phyloP scores from a whole-genome alignment of 2,888 invertebrate species.

The Beris chalybata region DNA sequence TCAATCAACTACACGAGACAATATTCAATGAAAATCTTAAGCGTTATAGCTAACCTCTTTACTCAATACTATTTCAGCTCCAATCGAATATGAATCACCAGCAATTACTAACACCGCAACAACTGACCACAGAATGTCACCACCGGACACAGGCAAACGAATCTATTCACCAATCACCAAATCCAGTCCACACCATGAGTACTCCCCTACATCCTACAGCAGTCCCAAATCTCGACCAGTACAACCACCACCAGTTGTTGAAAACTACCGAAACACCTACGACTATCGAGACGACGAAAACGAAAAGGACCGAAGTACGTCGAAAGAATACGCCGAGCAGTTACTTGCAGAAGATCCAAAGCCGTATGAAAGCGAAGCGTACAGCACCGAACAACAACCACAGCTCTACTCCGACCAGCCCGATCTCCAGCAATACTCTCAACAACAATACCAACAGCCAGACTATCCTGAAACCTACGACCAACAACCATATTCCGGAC shows the following conservation, averaged over 20 bases:
- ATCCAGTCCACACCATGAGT: slow-evolving; percentile 42
- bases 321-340: slow-evolving; percentile 37
- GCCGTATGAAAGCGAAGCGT: slow-evolving; percentile 37
- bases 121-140: slow-evolving; percentile 32
- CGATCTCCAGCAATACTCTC: slow-evolving; percentile 37
- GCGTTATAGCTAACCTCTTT: no score
- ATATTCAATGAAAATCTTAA: no score
- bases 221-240: slow-evolving; percentile 35
- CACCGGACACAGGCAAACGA: slow-evolving; percentile 25
- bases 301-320: slow-evolving; percentile 55
- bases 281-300: slow-evolving; percentile 54
- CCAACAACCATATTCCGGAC: slow-evolving; percentile 41
- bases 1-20: no score
- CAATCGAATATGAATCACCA: slow-evolving; percentile 55
- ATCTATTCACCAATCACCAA: slow-evolving; percentile 43
- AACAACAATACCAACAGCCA: slow-evolving; percentile 30
- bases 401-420: slow-evolving; percentile 37
- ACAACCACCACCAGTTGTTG: slow-evolving; percentile 22
- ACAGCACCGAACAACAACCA: slow-evolving; percentile 35
- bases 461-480: slow-evolving; percentile 48
- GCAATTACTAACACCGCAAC: slow-evolving; percentile 46
- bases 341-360: slow-evolving; percentile 35
- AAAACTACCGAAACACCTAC: slow-evolving; percentile 37
- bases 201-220: slow-evolving; percentile 41
- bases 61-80: slow-evolving; percentile 44